Evolutionary conservation across 1,140 invertebrate genomes (phyloP), one percentile per base, ranked within the genome.

Genomic region (Drosophila pseudoobscura): DNA sequence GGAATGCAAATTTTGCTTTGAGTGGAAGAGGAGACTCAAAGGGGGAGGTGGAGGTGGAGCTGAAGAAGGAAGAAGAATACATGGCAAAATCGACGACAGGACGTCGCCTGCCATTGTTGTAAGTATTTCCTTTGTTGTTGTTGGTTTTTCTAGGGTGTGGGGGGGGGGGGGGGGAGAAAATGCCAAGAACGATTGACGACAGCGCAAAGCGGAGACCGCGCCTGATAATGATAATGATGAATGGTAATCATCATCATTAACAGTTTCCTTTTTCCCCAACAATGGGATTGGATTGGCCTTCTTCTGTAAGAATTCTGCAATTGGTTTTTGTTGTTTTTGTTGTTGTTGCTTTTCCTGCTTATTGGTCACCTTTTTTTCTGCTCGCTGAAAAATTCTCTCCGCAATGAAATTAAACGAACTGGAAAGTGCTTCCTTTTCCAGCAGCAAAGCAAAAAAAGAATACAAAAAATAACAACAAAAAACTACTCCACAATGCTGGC

Each of bases 341-440:
- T 66, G 50, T 22, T 66, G 50, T 49, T 60, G 50, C 35, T 44
- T 41, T 29, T 72, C 50, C 35, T 60, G 50, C 43, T 41, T 31
- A 24, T 53, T 51, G 43, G 43, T n/a, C 35, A 51, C 31, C 50
- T 65, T 64, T 57, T 57, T 24, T 39, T n/a, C 26, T 49, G 58
- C 52, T 26, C 61, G 45, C 49, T 72, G 72, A 75, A 62, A 74
- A 74, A 84, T 84, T 84, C 80, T 84, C 75, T 59, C 3, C 62
- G 68, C 66, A 65, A 84, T 80, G 68, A 80, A 84, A 80, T 35
- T 64, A 80, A 84, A 80, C 80, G 66, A 84, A 84, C 80, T 84
- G 80, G 80, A 84, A 84, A 84, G 80, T 11, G 11, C 80, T 85
- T 84, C 80, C 80, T 84, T 84, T 83, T 84, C 65, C 76, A 61